Conservation (phyloP, 2,797 vertebrate genomes). For the Enteromius viviparus region DNA sequence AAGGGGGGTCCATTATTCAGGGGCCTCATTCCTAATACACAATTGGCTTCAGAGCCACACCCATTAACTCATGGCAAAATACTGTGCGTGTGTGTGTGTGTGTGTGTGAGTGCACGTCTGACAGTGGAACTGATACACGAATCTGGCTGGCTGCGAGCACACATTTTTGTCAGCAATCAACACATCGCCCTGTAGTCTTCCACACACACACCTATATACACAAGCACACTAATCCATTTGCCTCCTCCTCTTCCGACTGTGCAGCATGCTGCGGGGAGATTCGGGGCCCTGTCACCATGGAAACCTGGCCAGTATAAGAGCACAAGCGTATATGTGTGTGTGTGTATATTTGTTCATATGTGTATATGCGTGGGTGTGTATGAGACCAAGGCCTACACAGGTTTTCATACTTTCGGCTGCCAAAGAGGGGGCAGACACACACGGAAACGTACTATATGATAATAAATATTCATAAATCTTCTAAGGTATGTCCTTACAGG, state of each 20-base stretch:
- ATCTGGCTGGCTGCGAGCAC: slow-evolving; percentile 27
- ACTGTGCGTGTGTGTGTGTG: slow-evolving; percentile 15
- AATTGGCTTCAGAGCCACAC: slow-evolving; percentile 23
- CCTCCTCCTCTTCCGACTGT: slow-evolving; percentile 72
- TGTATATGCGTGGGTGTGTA: slow-evolving; percentile 58
- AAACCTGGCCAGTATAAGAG: slow-evolving; percentile 80
- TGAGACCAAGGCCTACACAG: slow-evolving; percentile 58
- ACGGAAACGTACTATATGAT: slow-evolving; percentile 23
- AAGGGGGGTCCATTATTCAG: slow-evolving; percentile 25
- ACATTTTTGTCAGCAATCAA: slow-evolving; percentile 47
- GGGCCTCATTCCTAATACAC: slow-evolving; percentile 18
- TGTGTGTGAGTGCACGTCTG: not conserved
- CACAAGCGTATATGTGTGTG: slow-evolving; percentile 63
- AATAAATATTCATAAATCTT: slow-evolving; percentile 37
- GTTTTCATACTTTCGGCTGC: slow-evolving; percentile 50
- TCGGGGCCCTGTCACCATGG: slow-evolving; percentile 78
- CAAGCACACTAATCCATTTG: slow-evolving; percentile 60
- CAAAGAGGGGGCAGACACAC: slow-evolving; percentile 54
- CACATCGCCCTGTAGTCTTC: slow-evolving; percentile 32
- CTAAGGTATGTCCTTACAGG: not conserved
- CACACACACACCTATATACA: slow-evolving; percentile 31
- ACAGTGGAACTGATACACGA: slow-evolving; percentile 34
- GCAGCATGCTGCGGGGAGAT: slow-evolving; percentile 72
- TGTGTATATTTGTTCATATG: slow-evolving; percentile 47
- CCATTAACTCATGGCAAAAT: slow-evolving; percentile 2